Conservation (phyloP, 1,140 invertebrate species). For the Meteorus sp. region DNA sequence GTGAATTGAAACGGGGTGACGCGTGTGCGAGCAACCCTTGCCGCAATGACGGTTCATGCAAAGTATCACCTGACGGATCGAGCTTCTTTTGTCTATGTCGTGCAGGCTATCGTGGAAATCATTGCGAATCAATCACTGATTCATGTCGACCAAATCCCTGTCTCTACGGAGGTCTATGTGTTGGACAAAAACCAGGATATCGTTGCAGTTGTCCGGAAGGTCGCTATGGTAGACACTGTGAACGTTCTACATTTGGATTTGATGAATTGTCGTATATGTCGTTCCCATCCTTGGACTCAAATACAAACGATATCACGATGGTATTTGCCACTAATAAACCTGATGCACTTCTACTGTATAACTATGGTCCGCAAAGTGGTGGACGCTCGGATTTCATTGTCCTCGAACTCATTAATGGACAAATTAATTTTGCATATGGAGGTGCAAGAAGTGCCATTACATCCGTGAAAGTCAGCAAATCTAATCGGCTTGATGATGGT, state of each 20-base stretch:
- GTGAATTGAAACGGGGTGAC: conserved; percentile 80
- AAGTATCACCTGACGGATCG: conserved; percentile 80
- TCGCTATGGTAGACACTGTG: conserved; percentile 88
- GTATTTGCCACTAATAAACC: conserved; percentile 88
- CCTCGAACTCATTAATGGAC: conserved; percentile 81
- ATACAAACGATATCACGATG: conserved; percentile 88
- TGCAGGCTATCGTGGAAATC: conserved; percentile 84
- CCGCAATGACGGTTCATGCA: conserved; percentile 86
- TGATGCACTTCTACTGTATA: conserved; percentile 85
- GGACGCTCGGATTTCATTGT: conserved; percentile 91
- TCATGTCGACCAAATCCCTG: conserved; percentile 90
- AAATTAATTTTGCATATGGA: conserved; percentile 86
- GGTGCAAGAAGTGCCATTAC: conserved; percentile 84
- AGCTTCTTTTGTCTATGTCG: conserved; percentile 89
- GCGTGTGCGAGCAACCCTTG: conserved; percentile 84
- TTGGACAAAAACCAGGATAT: conserved; percentile 80
- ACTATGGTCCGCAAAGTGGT: conserved; percentile 82
- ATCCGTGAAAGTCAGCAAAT: conserved; percentile 67
- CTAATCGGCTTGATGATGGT: conserved; percentile 76
- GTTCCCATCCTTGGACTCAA: conserved; percentile 80
- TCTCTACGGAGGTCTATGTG: conserved; percentile 80
- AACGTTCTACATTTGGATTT: conserved; percentile 88
- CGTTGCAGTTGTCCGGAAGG: conserved; percentile 85
- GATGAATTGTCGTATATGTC: conserved; percentile 86
- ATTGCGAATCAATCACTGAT: conserved; percentile 83